Conservation (phyloP, 2,797 vertebrate species). For the Tachyglossus aculeatus region DNA sequence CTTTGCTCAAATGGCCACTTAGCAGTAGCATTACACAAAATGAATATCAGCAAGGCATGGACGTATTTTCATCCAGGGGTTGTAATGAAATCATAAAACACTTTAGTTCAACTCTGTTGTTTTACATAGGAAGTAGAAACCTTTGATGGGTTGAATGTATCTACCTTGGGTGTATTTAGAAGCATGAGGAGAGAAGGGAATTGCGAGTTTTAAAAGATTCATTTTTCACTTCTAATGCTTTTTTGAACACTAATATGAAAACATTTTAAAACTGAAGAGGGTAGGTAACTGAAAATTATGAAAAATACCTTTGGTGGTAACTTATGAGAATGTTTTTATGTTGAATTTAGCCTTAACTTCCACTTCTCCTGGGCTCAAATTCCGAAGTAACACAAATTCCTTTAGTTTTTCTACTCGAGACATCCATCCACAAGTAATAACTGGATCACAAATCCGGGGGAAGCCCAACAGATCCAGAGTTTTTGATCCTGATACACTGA, state of each 20-base stretch:
- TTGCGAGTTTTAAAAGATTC: too few species aligned
- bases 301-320: too few species aligned
- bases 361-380: too few species aligned
- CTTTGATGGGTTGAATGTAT: background rate
- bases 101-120: background rate
- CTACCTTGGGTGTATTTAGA: background rate
- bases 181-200: background rate
- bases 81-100: background rate
- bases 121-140: background rate
- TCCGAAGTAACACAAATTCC: too few species aligned
- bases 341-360: too few species aligned
- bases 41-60: background rate
- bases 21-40: background rate
- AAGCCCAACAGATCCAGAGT: too few species aligned
- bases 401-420: too few species aligned
- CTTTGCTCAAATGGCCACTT: background rate
- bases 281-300: fast-evolving
- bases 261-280: background rate
- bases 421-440: too few species aligned
- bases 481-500: too few species aligned
- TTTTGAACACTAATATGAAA: background rate
- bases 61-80: background rate
- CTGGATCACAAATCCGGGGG: too few species aligned
- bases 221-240: too few species aligned
- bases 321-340: too few species aligned